Evolutionary conservation across 2,797 vertebrate species (phyloP).

Genomic region (Myotis daubentonii): DNA sequence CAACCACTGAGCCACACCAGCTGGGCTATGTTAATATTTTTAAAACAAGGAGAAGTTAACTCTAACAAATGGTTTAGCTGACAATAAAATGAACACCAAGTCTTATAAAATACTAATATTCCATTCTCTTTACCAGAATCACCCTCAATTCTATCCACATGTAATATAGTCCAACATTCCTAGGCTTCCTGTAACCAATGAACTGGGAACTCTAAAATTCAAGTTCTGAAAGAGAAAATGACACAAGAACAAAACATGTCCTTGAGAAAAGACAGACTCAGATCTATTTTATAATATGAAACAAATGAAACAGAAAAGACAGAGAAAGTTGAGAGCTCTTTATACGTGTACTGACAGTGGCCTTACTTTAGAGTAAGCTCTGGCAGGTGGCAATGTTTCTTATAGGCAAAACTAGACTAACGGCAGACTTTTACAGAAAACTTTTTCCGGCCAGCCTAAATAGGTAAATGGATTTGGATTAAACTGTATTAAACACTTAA

Average conservation of each 20-base stretch:
- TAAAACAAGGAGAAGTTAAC: neutral
- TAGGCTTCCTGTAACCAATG: neutral
- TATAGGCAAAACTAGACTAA: neutral
- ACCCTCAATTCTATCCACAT: neutral
- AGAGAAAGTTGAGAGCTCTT: neutral
- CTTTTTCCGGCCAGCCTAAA: neutral
- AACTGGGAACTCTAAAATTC: neutral
- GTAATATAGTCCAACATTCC: neutral
- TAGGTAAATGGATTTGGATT: neutral
- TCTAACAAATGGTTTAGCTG: constrained; percentile 26
- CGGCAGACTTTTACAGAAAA: neutral
- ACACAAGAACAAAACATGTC: neutral
- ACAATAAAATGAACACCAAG: neutral
- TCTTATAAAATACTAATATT: neutral
- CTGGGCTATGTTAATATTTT: neutral
- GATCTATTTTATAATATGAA: neutral
- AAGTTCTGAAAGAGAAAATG: constrained; percentile 34
- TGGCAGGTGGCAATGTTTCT: neutral
- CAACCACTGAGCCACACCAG: too few species aligned
- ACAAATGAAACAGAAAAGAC: constrained; percentile 9
- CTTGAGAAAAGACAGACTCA: neutral
- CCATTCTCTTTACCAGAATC: neutral
- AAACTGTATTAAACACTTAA: neutral
- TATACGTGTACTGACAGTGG: neutral
- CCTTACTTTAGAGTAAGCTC: neutral